These are phyloP conservation scores for Psilopsiagon aurifrons DNA, from an alignment of 2,113 vertebrate genomes.

Conservation along the genomic window DNA sequence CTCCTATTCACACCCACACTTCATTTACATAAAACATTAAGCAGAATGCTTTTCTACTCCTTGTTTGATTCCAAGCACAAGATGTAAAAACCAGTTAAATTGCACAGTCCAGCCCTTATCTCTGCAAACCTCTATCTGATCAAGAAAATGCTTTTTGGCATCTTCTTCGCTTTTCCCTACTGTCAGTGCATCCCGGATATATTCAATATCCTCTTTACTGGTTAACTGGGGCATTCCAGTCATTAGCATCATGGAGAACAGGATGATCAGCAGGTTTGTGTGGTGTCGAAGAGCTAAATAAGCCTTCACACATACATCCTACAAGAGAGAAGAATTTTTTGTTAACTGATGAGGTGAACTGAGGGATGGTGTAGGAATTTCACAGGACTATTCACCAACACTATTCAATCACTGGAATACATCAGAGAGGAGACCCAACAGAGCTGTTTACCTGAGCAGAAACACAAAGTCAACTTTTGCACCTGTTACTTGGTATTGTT, in stretches of 20 bases:
- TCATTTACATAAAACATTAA: constrained; percentile 45
- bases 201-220: constrained; percentile 97
- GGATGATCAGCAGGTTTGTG: constrained; percentile 95
- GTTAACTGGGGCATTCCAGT: constrained; percentile 98
- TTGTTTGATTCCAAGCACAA: constrained; percentile 97
- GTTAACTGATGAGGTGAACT: not conserved
- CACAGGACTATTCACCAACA: not conserved
- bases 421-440: not conserved
- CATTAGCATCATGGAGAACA: constrained; percentile 99
- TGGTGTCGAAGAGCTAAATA: constrained; percentile 95
- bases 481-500: not conserved
- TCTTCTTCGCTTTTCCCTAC: constrained; percentile 91
- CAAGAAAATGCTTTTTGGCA: constrained; percentile 93
- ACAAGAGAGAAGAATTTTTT: not conserved
- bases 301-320: constrained; percentile 93
- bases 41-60: constrained; percentile 94
- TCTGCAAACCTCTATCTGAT: constrained; percentile 97
- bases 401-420: rapidly evolving
- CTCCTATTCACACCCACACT: constrained; percentile 10
- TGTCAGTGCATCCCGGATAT: constrained; percentile 93
- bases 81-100: constrained; percentile 98
- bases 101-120: constrained; percentile 99
- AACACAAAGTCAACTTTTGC: rapidly evolving
- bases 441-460: not conserved
- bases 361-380: not conserved